phyloP scores from a whole-genome alignment of 1,140 invertebrate species.

The Agrilus planipennis region DNA sequence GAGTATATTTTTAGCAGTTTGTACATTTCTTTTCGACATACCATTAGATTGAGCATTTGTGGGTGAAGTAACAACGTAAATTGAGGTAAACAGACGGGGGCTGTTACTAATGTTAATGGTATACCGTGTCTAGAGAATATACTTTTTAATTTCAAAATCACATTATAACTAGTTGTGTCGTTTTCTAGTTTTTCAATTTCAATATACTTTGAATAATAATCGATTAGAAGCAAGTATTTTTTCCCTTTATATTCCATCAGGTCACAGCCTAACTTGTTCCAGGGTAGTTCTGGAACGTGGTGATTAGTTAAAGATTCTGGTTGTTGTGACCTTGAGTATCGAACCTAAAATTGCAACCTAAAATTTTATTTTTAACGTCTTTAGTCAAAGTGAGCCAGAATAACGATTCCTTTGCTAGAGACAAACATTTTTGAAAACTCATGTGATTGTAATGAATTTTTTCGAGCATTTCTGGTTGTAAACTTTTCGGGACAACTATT shows the following conservation, averaged over 20 bases:
- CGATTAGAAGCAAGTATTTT: conserved; percentile 26
- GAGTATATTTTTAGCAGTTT: conserved; percentile 29
- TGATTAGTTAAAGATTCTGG: conserved; percentile 21
- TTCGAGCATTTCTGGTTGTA: conserved; percentile 22
- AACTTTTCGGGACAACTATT: conserved; percentile 23
- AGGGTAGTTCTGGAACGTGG: conserved; percentile 21
- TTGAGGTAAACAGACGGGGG: conserved; percentile 15
- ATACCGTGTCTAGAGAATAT: conserved; percentile 19
- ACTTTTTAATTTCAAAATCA: conserved; percentile 12
- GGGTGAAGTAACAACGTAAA: conserved; percentile 24
- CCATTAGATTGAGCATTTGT: conserved; percentile 32
- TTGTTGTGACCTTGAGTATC: conserved; percentile 5
- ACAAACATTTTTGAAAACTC: conserved; percentile 28
- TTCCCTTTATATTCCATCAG: conserved; percentile 25
- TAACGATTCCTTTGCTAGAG: conserved; percentile 29
- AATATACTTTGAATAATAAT: conserved; percentile 27
- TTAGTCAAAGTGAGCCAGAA: conserved; percentile 26
- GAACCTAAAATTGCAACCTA: conserved; percentile 29
- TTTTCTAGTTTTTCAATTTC: conserved; percentile 14
- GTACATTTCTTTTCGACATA: conserved; percentile 27
- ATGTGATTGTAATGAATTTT: conserved; percentile 33
- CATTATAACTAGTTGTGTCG: neutral
- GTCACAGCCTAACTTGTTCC: conserved; percentile 26
- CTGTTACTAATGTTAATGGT: conserved; percentile 10
- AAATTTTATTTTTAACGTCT: conserved; percentile 32